Conservation (phyloP, 1,140 invertebrate genomes). For the Listronotus oregonensis region DNA sequence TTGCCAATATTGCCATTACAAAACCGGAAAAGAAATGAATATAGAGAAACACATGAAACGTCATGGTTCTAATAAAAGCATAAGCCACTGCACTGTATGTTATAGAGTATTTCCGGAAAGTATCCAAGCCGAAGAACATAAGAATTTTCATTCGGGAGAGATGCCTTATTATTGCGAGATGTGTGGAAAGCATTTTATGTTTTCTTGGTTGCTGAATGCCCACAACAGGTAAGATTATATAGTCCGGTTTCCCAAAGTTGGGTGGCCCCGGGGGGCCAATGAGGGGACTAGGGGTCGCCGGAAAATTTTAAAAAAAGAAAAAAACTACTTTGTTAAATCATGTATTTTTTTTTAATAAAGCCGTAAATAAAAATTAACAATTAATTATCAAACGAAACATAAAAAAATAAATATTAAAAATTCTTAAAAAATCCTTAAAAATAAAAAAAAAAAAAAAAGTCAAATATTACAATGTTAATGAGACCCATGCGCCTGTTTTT, state of each 20-base stretch:
- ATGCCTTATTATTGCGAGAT: slow-evolving; percentile 65
- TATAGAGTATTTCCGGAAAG: slow-evolving; percentile 56
- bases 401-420: too few relatives aligned
- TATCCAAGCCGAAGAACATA: slow-evolving; percentile 55
- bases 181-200: slow-evolving; percentile 60
- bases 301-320: too few relatives aligned
- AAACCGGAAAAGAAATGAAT: slow-evolving; percentile 52
- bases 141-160: slow-evolving; percentile 60
- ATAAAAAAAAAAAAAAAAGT: too few relatives aligned
- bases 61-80: slow-evolving; percentile 53
- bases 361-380: too few relatives aligned
- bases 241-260: not conserved
- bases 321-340: too few relatives aligned
- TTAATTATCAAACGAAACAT: too few relatives aligned
- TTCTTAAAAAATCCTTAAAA: too few relatives aligned
- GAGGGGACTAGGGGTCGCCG: too few relatives aligned
- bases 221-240: slow-evolving; percentile 35
- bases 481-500: too few relatives aligned
- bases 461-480: too few relatives aligned
- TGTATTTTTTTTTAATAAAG: too few relatives aligned
- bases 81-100: slow-evolving; percentile 58
- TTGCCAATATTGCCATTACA: slow-evolving; percentile 55
- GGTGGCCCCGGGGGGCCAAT: too few relatives aligned
- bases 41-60: slow-evolving; percentile 50
- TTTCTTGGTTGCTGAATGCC: slow-evolving; percentile 49